These are phyloP conservation scores for Petrophora chlorosata DNA, from an alignment of 2,888 invertebrate genomes.

Conservation along the genomic window DNA sequence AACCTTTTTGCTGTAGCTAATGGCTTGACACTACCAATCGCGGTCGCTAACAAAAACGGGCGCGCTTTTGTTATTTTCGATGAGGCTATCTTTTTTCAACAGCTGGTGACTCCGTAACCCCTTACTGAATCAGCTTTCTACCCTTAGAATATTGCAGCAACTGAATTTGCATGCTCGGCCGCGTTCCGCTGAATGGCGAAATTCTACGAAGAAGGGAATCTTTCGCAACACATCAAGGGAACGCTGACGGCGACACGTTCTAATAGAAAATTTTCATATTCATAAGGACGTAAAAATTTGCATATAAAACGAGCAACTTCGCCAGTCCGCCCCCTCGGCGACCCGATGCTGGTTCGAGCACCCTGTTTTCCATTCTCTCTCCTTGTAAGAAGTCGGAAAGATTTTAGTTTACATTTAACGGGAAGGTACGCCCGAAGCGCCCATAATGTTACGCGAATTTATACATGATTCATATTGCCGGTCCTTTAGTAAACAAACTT, in stretches of 20 bases:
- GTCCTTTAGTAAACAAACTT: constrained; percentile 2
- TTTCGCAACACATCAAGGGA: constrained; percentile 66
- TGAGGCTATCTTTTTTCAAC: constrained; percentile 13
- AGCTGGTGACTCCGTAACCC: constrained; percentile 15
- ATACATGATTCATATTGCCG: constrained; percentile 37
- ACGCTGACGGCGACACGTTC: constrained; percentile 80
- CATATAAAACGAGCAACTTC: constrained; percentile 82
- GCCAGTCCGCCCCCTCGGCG: constrained; percentile 50
- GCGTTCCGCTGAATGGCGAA: constrained; percentile 59
- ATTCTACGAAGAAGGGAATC: constrained; percentile 60
- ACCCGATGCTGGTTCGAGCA: constrained; percentile 59
- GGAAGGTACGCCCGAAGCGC: constrained; percentile 31
- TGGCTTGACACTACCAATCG: constrained; percentile 20
- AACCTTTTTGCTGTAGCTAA: constrained; percentile 29
- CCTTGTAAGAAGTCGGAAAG: constrained; percentile 62
- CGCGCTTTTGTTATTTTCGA: constrained; percentile 17
- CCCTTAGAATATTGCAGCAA: constrained; percentile 18
- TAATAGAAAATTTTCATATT: constrained; percentile 84
- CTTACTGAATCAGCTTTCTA: constrained; percentile 13
- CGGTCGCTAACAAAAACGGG: constrained; percentile 22
- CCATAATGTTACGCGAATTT: constrained; percentile 41
- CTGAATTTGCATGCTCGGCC: constrained; percentile 55
- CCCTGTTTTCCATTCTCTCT: constrained; percentile 70
- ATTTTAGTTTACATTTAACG: constrained; percentile 58
- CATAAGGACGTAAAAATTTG: constrained; percentile 81